A percentile compares a stretch with the other conserved stretches of the same genome.
phyloP scores from a whole-genome alignment of 2,113 vertebrate species.

The Percopsis transmontana region DNA sequence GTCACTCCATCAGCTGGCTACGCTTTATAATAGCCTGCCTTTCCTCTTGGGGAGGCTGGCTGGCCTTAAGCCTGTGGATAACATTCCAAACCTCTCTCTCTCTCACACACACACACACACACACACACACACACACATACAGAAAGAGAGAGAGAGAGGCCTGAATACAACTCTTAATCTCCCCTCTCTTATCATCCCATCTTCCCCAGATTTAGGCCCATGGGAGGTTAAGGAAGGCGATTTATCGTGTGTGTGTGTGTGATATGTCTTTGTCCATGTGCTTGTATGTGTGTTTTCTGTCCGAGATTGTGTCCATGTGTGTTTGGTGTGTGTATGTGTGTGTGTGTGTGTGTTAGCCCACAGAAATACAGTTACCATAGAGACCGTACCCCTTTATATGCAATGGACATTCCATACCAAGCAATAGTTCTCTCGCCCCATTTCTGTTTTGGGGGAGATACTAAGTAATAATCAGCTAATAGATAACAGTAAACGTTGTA shows the following conservation, averaged over 20 bases:
- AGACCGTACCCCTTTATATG: slow-evolving; percentile 49
- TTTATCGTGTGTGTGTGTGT: slow-evolving; percentile 15
- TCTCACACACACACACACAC: slow-evolving; percentile 17
- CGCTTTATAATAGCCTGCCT: slow-evolving; percentile 33
- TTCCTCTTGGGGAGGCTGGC: slow-evolving; percentile 19
- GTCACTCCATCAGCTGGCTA: slow-evolving; percentile 28
- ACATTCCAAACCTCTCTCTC: neutral
- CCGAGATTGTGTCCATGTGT: neutral
- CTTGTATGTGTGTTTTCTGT: neutral
- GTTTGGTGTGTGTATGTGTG: too few relatives aligned
- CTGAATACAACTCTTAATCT: slow-evolving; percentile 25
- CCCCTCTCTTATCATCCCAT: slow-evolving; percentile 32
- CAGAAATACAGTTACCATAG: slow-evolving; percentile 70
- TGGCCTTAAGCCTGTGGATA: slow-evolving; percentile 20
- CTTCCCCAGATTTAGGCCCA: slow-evolving; percentile 28
- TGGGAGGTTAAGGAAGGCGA: neutral
- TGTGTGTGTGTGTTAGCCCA: neutral
- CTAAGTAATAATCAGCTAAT: neutral
- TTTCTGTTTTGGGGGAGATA: neutral
- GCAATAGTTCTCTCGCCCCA: slow-evolving; percentile 45
- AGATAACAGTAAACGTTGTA: neutral
- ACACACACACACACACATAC: too few relatives aligned
- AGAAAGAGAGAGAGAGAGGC: neutral
- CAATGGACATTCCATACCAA: slow-evolving; percentile 57
- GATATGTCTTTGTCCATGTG: neutral